phyloP scores from a whole-genome alignment of 2,797 vertebrate genomes.

The Lacerta viridis region DNA sequence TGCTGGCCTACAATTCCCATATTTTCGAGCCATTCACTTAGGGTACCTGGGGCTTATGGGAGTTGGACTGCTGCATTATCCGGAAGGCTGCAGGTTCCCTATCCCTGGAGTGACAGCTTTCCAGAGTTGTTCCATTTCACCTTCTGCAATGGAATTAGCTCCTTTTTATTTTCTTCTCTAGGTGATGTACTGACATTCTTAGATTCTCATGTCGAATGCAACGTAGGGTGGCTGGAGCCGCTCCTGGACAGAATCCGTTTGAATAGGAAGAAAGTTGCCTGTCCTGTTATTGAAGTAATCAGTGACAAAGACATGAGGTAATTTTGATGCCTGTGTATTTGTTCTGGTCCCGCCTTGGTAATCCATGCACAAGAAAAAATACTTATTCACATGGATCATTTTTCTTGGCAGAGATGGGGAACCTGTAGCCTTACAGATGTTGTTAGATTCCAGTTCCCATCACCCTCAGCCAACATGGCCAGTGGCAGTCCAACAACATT shows the following conservation, averaged over 20 bases:
- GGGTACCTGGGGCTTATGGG: too few species aligned
- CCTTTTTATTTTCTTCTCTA: conserved; percentile 57
- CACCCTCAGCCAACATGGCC: too few species aligned
- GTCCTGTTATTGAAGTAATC: conserved; percentile 97
- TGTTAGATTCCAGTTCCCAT: too few species aligned
- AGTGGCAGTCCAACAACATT: too few species aligned
- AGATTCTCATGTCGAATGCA: conserved; percentile 97
- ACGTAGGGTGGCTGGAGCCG: conserved; percentile 97
- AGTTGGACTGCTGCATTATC: too few species aligned
- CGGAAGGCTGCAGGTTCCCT: too few species aligned
- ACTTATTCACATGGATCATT: background rate
- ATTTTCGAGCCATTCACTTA: too few species aligned
- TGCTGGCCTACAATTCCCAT: too few species aligned
- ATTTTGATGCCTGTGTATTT: conserved; percentile 32
- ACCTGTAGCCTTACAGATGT: background rate
- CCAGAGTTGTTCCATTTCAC: background rate
- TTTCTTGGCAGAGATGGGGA: background rate
- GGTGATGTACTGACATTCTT: conserved; percentile 95
- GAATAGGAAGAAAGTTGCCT: conserved; percentile 90
- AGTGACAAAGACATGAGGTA: conserved; percentile 98
- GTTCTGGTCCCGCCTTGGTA: too few species aligned
- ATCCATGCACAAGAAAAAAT: background rate
- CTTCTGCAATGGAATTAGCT: background rate
- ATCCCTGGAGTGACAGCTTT: background rate
- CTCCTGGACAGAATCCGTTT: conserved; percentile 90